Evolutionary conservation across 2,797 vertebrate species (phyloP).

Genomic region (Columba guinea): DNA sequence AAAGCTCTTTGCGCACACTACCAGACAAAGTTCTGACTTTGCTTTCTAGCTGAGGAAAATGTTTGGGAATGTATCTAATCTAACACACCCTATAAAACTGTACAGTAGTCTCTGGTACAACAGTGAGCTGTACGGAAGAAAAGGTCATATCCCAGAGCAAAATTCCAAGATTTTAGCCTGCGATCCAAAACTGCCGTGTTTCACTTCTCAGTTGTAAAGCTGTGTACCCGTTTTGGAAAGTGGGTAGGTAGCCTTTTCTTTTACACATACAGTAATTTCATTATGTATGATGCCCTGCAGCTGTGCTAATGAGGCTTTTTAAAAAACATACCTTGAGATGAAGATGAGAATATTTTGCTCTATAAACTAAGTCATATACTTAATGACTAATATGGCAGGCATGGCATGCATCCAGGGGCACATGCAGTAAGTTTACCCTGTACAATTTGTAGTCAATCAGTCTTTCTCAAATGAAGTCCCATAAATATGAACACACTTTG

Average conservation of each 20-base stretch:
- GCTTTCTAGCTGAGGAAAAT: background rate
- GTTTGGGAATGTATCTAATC: conserved; percentile 23
- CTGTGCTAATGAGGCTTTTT: conserved; percentile 39
- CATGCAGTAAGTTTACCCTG: conserved; percentile 18
- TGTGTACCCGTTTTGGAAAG: background rate
- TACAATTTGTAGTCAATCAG: conserved; percentile 53
- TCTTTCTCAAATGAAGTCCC: conserved; percentile 41
- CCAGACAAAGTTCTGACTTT: background rate
- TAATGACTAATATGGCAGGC: conserved; percentile 34
- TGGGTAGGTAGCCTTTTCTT: background rate
- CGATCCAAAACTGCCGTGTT: background rate
- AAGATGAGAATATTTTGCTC: conserved; percentile 51
- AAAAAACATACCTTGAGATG: conserved; percentile 35
- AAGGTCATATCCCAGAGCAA: background rate
- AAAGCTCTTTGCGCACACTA: background rate
- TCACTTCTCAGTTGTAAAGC: background rate
- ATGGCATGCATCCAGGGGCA: conserved; percentile 9
- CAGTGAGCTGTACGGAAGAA: background rate
- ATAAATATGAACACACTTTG: conserved; percentile 48
- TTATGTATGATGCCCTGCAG: background rate
- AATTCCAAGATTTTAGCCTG: background rate
- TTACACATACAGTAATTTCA: background rate
- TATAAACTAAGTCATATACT: conserved; percentile 59
- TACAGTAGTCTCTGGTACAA: conserved; percentile 4
- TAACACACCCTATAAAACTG: conserved; percentile 31